These are phyloP conservation scores for Diacarnus erythraeanus DNA, from an alignment of 37 sponge, comb jelly and placozoan species.

Conservation along the genomic window DNA sequence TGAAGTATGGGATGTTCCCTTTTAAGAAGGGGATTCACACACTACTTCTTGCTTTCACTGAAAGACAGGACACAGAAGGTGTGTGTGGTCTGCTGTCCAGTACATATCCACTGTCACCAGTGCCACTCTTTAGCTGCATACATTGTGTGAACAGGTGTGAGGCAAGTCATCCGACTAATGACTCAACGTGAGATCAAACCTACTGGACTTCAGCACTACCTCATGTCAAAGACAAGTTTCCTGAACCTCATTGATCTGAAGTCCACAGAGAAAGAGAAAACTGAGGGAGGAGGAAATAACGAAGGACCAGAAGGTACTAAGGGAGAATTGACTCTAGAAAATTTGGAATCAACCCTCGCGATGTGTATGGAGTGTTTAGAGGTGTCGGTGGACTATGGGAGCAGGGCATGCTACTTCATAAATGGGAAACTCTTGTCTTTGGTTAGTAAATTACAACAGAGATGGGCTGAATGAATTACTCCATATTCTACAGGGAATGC, in stretches of 20 bases:
- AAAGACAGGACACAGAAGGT: conserved; percentile 13
- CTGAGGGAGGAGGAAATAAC: neutral
- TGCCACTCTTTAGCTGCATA: no score
- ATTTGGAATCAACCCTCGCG: conserved; percentile 13
- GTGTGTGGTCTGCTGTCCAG: neutral
- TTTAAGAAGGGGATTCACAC: conserved; percentile 10
- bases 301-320: no score
- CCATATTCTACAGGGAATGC: neutral
- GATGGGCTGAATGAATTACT: neutral
- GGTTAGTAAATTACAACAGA: neutral
- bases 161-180: neutral
- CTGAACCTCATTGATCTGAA: neutral
- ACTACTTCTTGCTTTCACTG: conserved; percentile 24
- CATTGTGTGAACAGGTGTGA: neutral
- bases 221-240: neutral
- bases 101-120: no score
- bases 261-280: no score
- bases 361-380: neutral
- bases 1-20: conserved; percentile 46
- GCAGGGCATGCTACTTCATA: conserved; percentile 1
- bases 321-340: conserved; percentile 7
- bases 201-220: neutral
- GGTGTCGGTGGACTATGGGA: neutral
- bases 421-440: neutral
- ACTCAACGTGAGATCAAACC: neutral